A percentile compares a stretch with the other conserved stretches of the same genome.
Conservation (phyloP, 2,113 vertebrate species). For the Alces alces region DNA sequence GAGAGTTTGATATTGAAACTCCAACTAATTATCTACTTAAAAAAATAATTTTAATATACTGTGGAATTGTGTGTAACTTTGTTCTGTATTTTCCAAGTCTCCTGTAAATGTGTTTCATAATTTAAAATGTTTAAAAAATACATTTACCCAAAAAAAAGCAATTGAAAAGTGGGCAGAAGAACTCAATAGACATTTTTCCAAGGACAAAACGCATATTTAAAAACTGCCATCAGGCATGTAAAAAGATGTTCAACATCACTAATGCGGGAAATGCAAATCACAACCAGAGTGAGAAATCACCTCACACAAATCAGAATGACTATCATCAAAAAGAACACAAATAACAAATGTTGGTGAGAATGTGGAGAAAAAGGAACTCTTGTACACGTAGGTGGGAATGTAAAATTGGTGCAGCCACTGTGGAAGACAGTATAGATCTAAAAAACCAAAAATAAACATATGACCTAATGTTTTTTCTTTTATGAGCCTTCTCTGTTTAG, state of each 20-base stretch:
- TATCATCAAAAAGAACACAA: background rate
- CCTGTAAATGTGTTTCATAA: background rate
- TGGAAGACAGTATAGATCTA: too few relatives aligned
- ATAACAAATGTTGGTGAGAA: background rate
- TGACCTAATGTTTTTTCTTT: background rate
- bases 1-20: background rate
- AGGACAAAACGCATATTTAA: background rate
- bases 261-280: background rate
- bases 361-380: background rate
- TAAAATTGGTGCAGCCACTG: background rate
- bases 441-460: background rate
- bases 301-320: background rate
- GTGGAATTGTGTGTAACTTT: background rate
- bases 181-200: background rate
- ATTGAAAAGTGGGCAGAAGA: background rate
- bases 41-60: background rate
- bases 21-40: background rate
- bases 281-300: background rate
- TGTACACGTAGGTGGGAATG: background rate
- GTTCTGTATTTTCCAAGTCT: background rate
- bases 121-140: background rate
- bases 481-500: background rate
- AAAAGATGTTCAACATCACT: background rate
- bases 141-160: background rate
- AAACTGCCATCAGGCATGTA: background rate